Evolutionary conservation across 2,113 vertebrate species (phyloP).

Genomic region (Myrmecophaga tridactyla): DNA sequence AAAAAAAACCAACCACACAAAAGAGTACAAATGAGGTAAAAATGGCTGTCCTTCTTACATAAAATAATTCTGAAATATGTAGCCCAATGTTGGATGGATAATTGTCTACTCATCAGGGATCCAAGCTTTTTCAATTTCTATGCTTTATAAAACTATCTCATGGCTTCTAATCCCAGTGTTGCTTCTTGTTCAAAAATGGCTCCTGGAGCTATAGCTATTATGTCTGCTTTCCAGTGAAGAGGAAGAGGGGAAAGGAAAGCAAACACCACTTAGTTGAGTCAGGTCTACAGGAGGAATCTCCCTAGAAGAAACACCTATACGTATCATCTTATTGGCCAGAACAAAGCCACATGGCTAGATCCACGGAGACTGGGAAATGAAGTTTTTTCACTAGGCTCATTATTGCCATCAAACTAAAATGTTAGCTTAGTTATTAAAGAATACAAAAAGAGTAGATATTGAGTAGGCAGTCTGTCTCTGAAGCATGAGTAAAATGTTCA

Average conservation of each 20-base stretch:
- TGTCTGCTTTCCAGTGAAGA: not conserved
- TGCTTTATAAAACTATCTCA: accelerated
- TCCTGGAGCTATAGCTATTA: not conserved
- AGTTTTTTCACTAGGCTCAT: not conserved
- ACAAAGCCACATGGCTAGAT: not conserved
- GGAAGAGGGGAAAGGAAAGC: not conserved
- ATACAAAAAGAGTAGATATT: not conserved
- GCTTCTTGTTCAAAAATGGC: not conserved
- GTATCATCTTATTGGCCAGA: not conserved
- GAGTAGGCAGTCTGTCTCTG: not conserved
- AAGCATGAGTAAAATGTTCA: not conserved
- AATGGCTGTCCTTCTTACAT: not conserved
- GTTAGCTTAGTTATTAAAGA: not conserved
- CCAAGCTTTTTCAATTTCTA: not conserved
- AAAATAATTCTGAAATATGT: not conserved
- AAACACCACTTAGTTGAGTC: not conserved
- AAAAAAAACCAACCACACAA: not conserved
- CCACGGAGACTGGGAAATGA: not conserved
- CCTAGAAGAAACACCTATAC: not conserved
- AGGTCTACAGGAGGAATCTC: not conserved
- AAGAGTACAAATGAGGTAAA: not conserved
- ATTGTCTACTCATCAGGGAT: not conserved
- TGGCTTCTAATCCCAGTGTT: not conserved
- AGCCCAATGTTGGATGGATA: not conserved
- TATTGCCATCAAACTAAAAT: not conserved